Evolutionary conservation across 2,888 invertebrate genomes (phyloP).

Genomic region (Orchesella flavescens): DNA sequence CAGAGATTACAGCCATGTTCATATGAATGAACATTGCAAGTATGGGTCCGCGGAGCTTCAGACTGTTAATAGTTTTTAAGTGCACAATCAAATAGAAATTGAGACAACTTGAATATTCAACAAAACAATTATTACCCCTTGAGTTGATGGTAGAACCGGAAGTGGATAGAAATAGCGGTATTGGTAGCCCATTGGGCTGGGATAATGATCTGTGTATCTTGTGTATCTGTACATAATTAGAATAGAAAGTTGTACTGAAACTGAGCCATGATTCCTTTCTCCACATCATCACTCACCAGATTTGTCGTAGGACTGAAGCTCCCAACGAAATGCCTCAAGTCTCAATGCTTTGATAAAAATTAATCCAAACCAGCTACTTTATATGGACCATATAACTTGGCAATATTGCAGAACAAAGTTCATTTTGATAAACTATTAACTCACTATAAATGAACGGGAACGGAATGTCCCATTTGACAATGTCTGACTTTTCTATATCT

Average conservation of each 20-base stretch:
- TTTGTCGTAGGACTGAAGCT: too few relatives aligned
- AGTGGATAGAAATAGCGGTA: slow-evolving; percentile 70
- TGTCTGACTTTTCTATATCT: too few relatives aligned
- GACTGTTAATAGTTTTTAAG: slow-evolving; percentile 17
- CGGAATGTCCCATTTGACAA: too few relatives aligned
- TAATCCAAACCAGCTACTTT: too few relatives aligned
- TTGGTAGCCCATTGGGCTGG: slow-evolving; percentile 69
- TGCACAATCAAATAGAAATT: not conserved
- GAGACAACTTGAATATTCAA: not conserved
- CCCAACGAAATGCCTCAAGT: too few relatives aligned
- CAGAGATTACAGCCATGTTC: slow-evolving; percentile 67
- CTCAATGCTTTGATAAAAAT: too few relatives aligned
- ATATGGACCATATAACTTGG: too few relatives aligned
- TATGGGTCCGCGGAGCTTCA: slow-evolving; percentile 61
- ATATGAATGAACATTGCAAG: slow-evolving; percentile 62
- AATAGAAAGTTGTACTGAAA: not conserved
- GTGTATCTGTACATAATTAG: slow-evolving; percentile 66
- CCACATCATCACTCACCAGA: too few relatives aligned
- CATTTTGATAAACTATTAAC: too few relatives aligned
- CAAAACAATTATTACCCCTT: slow-evolving; percentile 62
- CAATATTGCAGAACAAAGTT: too few relatives aligned
- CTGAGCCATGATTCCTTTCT: too few relatives aligned
- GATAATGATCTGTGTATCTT: slow-evolving; percentile 68
- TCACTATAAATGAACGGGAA: too few relatives aligned
- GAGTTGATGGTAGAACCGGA: slow-evolving; percentile 67